Conservation (phyloP, 2,888 invertebrate species). For the Metalampra italica region DNA sequence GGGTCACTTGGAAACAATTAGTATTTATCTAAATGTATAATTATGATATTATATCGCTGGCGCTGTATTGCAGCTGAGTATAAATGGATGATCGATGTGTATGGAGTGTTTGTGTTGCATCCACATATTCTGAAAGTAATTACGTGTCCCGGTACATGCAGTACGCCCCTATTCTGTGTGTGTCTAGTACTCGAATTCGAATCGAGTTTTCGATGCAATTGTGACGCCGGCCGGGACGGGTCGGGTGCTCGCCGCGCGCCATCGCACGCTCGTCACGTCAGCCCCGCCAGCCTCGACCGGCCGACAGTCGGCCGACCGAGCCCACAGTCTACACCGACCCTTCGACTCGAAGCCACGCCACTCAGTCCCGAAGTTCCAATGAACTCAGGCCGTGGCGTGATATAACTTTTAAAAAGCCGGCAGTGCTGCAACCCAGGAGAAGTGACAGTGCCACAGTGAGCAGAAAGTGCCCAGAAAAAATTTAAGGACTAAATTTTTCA, state of each 20-base stretch:
- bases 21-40: no score
- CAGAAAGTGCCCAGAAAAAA: conserved; percentile 54
- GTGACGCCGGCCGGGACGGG: no score
- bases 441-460: conserved; percentile 72
- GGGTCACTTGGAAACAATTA: no score
- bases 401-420: conserved; percentile 51
- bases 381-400: conserved; percentile 47
- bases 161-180: conserved; percentile 1
- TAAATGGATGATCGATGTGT: no score
- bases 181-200: conserved; percentile 5
- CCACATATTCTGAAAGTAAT: no score
- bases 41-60: no score
- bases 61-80: no score
- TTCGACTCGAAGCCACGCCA: conserved; percentile 49
- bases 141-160: no score
- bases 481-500: conserved; percentile 37
- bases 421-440: conserved; percentile 41
- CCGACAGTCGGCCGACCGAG: conserved; percentile 11
- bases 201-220: conserved; percentile 24
- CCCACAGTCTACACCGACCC: conserved; percentile 59
- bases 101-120: no score
- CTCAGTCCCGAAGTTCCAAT: conserved; percentile 24
- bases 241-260: background rate
- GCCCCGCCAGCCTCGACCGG: conserved; percentile 14
- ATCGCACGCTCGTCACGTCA: conserved; percentile 18